Evolutionary conservation across 2,797 vertebrate genomes (phyloP).

Genomic region (Todus mexicanus): DNA sequence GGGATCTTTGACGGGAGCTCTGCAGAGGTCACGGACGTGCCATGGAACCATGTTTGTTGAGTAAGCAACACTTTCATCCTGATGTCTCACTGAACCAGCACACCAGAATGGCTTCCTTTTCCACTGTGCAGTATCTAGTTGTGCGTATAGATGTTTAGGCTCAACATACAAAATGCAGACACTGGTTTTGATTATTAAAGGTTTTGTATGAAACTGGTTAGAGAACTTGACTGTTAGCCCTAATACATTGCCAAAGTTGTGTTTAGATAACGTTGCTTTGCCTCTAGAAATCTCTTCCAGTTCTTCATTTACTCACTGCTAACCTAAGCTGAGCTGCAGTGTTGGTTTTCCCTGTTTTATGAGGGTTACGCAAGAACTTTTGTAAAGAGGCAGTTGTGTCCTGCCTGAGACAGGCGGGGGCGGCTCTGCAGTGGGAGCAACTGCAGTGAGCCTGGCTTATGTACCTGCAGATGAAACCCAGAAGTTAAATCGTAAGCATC

Average conservation of each 20-base stretch:
- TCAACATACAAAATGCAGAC: neutral
- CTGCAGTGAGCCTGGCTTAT: neutral
- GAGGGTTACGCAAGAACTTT: neutral
- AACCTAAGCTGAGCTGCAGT: neutral
- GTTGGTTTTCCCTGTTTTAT: neutral
- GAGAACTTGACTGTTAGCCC: neutral
- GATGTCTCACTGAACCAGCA: neutral
- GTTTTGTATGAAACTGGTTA: constrained; percentile 9
- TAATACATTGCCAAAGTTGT: neutral
- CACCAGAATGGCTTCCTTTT: neutral
- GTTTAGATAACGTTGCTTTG: neutral
- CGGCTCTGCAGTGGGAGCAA: neutral
- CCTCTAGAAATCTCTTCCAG: neutral
- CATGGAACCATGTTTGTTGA: neutral
- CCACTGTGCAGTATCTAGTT: neutral
- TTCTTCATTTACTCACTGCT: neutral
- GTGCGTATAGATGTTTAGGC: neutral
- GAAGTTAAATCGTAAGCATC: neutral
- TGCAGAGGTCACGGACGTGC: neutral
- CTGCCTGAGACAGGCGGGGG: neutral
- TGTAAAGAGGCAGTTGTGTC: neutral
- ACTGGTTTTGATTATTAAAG: neutral
- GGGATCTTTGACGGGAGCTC: neutral
- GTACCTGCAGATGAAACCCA: neutral
- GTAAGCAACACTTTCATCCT: neutral